Percentiles rank a stretch among this genome's conserved stretches.
These are phyloP conservation scores for Epicauta chinensis DNA, from an alignment of 1,140 invertebrate species.

Conservation along the genomic window DNA sequence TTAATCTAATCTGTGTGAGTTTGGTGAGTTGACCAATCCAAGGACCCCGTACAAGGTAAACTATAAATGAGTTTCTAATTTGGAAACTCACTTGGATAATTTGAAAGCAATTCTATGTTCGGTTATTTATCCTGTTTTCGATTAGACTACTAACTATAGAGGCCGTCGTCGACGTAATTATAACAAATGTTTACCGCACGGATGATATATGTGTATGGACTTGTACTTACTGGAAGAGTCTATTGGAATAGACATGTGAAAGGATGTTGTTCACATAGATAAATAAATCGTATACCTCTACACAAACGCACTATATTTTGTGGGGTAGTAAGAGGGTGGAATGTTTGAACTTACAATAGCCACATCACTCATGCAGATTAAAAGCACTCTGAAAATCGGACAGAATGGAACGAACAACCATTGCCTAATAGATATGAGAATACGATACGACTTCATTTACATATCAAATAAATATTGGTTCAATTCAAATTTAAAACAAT, in stretches of 20 bases:
- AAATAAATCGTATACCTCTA: too few relatives aligned
- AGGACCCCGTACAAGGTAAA: too few relatives aligned
- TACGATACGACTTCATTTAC: too few relatives aligned
- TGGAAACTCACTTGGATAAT: conserved; percentile 9
- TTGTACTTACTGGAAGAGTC: neutral
- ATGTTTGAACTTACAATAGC: neutral
- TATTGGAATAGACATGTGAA: neutral
- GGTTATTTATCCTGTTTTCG: conserved; percentile 9
- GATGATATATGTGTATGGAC: conserved; percentile 5
- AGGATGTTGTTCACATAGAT: neutral
- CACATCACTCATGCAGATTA: conserved; percentile 15
- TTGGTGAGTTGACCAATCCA: too few relatives aligned
- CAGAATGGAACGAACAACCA: neutral
- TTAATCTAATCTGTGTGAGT: too few relatives aligned
- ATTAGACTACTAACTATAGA: neutral
- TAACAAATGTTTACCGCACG: conserved; percentile 15
- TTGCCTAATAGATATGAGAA: too few relatives aligned
- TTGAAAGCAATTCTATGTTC: conserved; percentile 15
- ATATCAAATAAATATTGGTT: too few relatives aligned
- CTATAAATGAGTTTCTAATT: conserved; percentile 13
- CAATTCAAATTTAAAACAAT: too few relatives aligned
- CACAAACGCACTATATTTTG: too few relatives aligned
- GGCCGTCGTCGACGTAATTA: conserved; percentile 8
- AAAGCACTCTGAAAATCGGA: conserved; percentile 8
- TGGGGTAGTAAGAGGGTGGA: too few relatives aligned